Base-by-base conservation (phyloP, 2,888 invertebrate species). In the Troilus luridus region DNA sequence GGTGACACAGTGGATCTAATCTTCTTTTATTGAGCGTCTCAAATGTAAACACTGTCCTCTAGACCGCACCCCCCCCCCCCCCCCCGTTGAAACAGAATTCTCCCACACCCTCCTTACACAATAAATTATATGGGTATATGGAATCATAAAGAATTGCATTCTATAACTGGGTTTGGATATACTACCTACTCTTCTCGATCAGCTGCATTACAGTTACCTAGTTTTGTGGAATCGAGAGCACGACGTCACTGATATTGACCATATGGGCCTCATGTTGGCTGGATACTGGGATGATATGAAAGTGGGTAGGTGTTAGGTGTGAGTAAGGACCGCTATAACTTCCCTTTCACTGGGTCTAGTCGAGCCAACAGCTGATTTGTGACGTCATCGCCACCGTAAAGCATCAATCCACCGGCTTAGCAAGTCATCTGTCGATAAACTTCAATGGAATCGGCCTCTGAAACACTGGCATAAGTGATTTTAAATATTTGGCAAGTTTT, bases 261-360 rank as follows among this genome's bases (percentile, higher is more conserved):
- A 72, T 27, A 19, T 0, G 27, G 72, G 72, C 27, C 17, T 27
- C 72, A 72, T 72, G 72, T 72, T 27, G 41, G 41, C 41, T 41
- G 41, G 41, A 41, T 41, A 41, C 41, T 41, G 12, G 12, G 27
- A 64, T n/a, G 64, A 72, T 72, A 72, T 27, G 72, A 27, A 27
- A 72, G 72, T 27, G 72, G 72, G 72, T 27, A 72, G 27, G 72
- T 72, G 27, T 27, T 27, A 27, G 64, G n/a, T 62, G 6, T 64
- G 24, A 64, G 64, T 64, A n/a, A 64, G n/a, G 64, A 64, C 64
- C 72, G 24, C 24, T 72, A 72, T 72, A 72, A 24, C 54, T 85
- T 85, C 81, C 81, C 81, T 85, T 85, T 85, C 81, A 85, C 81
- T 56, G 54, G 81, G 56, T 54, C 56, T 24, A 21, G 41, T 56